phyloP scores from a whole-genome alignment of 2,113 vertebrate genomes.

The Furnarius figulus region DNA sequence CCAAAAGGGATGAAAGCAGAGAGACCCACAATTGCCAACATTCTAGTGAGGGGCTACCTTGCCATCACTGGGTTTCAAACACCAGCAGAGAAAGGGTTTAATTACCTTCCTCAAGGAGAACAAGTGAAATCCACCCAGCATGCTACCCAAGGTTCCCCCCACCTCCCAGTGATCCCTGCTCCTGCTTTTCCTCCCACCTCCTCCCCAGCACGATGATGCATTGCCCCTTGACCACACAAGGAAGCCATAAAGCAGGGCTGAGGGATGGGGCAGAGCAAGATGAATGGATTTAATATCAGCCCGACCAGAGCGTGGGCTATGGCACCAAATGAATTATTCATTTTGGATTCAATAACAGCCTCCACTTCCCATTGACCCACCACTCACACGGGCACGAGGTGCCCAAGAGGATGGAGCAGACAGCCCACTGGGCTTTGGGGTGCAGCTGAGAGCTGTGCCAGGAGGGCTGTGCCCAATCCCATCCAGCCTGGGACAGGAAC shows the following conservation, averaged over 20 bases:
- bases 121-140: not conserved
- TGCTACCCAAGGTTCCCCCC: not conserved
- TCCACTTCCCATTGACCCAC: not conserved
- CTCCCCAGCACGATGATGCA: not conserved
- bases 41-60: not conserved
- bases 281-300: conserved; percentile 44
- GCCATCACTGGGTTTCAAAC: not conserved
- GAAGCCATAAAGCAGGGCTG: not conserved
- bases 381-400: not conserved
- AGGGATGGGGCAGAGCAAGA: not conserved
- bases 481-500: not conserved
- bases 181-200: not conserved
- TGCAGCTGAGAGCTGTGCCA: not conserved
- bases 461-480: not conserved
- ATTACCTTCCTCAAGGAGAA: not conserved
- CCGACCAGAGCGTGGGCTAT: not conserved
- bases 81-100: not conserved
- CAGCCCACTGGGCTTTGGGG: not conserved
- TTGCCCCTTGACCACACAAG: not conserved
- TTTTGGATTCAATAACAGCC: not conserved
- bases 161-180: not conserved
- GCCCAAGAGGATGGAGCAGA: not conserved
- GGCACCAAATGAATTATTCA: not conserved
- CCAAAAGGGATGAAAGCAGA: not conserved
- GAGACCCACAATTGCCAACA: not conserved